phyloP scores from a whole-genome alignment of 2,888 invertebrate species.

The Erynnis tages region DNA sequence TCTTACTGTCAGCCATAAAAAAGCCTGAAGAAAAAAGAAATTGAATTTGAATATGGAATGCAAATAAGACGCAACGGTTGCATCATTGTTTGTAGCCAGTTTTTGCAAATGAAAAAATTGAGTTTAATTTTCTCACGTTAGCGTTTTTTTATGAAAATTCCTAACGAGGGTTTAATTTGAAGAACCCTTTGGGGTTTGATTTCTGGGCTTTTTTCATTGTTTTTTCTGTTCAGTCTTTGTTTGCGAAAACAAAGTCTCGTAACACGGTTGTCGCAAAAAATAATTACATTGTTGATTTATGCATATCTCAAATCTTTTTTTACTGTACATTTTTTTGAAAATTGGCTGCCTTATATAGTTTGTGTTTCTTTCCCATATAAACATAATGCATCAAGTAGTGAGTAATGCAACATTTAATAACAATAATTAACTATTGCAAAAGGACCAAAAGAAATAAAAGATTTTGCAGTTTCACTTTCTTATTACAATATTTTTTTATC shows the following conservation, averaged over 20 bases:
- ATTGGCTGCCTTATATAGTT: too few species aligned
- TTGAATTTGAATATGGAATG: conserved; percentile 58
- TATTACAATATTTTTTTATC: too few species aligned
- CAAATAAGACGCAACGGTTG: conserved; percentile 73
- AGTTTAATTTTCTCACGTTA: conserved; percentile 80
- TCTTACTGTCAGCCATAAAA: conserved; percentile 40
- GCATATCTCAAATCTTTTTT: conserved; percentile 38
- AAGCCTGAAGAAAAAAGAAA: conserved; percentile 33
- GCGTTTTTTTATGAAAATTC: conserved; percentile 60
- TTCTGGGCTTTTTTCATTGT: conserved; percentile 44
- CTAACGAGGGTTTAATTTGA: conserved; percentile 80
- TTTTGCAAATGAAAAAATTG: conserved; percentile 51
- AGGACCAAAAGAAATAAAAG: too few species aligned
- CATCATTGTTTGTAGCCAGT: conserved; percentile 49
- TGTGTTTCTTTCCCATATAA: too few species aligned
- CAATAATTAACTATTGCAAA: too few species aligned
- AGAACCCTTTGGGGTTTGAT: conserved; percentile 80
- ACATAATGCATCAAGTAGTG: too few species aligned
- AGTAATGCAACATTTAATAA: too few species aligned
- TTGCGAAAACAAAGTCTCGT: conserved; percentile 77
- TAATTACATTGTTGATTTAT: conserved; percentile 76
- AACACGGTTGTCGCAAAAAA: conserved; percentile 78
- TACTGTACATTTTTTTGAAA: background rate
- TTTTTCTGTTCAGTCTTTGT: conserved; percentile 62
- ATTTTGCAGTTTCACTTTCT: too few species aligned